Base-by-base conservation (phyloP, 1,140 invertebrate species). In the Drosophila mauritiana region DNA sequence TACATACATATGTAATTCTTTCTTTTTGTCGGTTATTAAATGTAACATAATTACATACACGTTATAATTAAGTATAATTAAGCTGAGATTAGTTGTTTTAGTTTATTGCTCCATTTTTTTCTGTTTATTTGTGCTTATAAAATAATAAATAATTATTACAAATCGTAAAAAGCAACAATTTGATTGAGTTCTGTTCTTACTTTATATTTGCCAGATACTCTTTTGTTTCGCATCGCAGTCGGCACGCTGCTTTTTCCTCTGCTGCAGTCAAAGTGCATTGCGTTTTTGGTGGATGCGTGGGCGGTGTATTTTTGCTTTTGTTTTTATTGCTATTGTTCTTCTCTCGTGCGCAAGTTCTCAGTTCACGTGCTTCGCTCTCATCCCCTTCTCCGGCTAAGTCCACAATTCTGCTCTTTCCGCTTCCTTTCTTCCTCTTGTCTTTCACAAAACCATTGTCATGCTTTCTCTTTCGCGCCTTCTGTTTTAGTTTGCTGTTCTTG, bases 281-380 rank as follows among this genome's bases (percentile, higher is more conserved):
- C 77, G 73, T 84, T 89, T 78, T 78, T 62, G 46, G 57, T 61
- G 51, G 15, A 45, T 80, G 73, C 67, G 80, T 84, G 70, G 80
- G 80, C 49, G 80, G 51, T 34, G 25, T 57, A 31, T 17, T 55
- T 58, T 57, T 56, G 45, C 17, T 37, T 46, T 68, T 78, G 65
- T 81, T 80, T 51, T 59, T 75, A 34, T 67, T 69, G 13, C 56
- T 70, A 49, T 67, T 88, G 52, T 54, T 58, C 64, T 86, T 49
- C 57, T 78, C 82, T 78, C 75, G 75, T 80, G 83, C 84, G 76
- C 79, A 70, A 83, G 63, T 74, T 64, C 70, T 83, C 76, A 80
- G 22, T 68, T 65, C 64, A 68, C 64, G 64, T 68, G 64, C 58
- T 34, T 37, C 25, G n/a, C 22, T 52, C 20, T 64, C 55, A 25